Conservation (phyloP, 2,888 invertebrate species). For the Cynaeus angustus region DNA sequence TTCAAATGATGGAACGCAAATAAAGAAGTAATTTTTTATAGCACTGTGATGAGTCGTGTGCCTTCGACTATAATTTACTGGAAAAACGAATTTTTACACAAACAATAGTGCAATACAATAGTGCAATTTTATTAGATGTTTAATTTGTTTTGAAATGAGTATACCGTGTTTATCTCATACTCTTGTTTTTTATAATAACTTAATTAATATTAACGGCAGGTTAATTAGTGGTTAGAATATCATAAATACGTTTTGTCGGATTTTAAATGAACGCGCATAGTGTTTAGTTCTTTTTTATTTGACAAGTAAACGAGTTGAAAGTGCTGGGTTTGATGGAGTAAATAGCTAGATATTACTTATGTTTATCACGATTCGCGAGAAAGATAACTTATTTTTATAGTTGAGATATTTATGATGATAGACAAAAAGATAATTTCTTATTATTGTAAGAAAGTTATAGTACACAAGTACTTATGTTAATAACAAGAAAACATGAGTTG, state of each 20-base stretch:
- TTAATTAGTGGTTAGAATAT: slow-evolving; percentile 10
- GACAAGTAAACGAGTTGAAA: slow-evolving; percentile 10
- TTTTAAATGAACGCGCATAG: slow-evolving; percentile 23
- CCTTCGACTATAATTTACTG: background rate
- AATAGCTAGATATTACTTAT: background rate
- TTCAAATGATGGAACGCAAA: slow-evolving; percentile 11
- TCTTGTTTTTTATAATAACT: slow-evolving; percentile 23
- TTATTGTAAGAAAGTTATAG: background rate
- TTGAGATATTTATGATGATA: background rate
- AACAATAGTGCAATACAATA: slow-evolving; percentile 10
- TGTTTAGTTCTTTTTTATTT: slow-evolving; percentile 10
- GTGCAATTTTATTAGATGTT: background rate
- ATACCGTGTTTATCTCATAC: background rate
- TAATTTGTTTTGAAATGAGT: slow-evolving; percentile 9
- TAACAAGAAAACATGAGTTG: too few species aligned
- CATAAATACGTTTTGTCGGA: slow-evolving; percentile 14
- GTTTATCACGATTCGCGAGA: background rate
- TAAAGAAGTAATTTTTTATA: slow-evolving; percentile 6
- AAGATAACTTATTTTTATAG: background rate
- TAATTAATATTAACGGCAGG: slow-evolving; percentile 28
- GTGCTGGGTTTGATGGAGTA: slow-evolving; percentile 8
- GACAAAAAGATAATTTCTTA: background rate
- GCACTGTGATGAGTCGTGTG: slow-evolving; percentile 2
- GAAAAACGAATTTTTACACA: background rate
- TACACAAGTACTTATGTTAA: too few species aligned